These are phyloP conservation scores for human (Homo sapiens) DNA, from an alignment of 2,113 vertebrate species.

Conservation along the genomic window GRCh38 chrX:15459501-15460000, in stretches of 20 bases:
- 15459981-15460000: neutral
- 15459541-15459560: neutral
- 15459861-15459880: neutral
- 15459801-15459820: neutral
- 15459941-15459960: neutral
- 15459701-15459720: constrained; percentile 84
- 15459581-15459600: neutral
- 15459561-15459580: neutral
- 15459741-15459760: constrained; percentile 56
- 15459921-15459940: neutral
- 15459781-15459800: neutral
- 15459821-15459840: neutral
- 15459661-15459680: constrained; percentile 85
- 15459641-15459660: constrained; percentile 80
- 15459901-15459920: neutral
- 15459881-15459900: neutral
- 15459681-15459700: constrained; percentile 86
- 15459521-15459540: neutral
- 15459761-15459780: neutral
- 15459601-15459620: neutral
- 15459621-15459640: neutral
- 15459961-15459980: neutral
- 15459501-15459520: neutral
- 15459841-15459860: neutral
- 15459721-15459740: constrained; percentile 83